phyloP scores from a whole-genome alignment of 2,888 invertebrate genomes.

The Entomobrya proxima region DNA sequence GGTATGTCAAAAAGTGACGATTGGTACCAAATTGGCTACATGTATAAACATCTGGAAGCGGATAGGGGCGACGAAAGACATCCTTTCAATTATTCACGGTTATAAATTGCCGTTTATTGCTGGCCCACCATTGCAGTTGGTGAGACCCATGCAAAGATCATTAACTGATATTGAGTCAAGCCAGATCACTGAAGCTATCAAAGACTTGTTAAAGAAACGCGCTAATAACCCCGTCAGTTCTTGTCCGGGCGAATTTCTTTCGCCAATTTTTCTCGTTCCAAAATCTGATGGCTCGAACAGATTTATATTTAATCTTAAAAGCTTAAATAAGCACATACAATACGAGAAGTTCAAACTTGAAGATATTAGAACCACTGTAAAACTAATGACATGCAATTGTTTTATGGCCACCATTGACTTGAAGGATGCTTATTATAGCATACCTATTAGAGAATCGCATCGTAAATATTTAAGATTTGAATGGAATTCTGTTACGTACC shows the following conservation, averaged over 20 bases:
- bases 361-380: background rate
- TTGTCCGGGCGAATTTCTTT: background rate
- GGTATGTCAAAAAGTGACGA: too few species aligned
- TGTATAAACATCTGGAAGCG: background rate
- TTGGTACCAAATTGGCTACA: background rate
- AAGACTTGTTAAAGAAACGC: too few species aligned
- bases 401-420: background rate
- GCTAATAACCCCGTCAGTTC: too few species aligned
- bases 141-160: background rate
- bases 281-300: background rate
- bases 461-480: slow-evolving; percentile 10
- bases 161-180: background rate
- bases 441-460: background rate
- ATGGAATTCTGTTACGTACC: background rate
- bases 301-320: background rate
- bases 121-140: background rate
- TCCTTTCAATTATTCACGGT: background rate
- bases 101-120: background rate
- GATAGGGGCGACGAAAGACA: background rate
- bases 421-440: background rate
- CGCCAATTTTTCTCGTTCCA: slow-evolving; percentile 1
- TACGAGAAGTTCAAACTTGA: background rate
- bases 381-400: background rate
- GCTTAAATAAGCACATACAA: background rate
- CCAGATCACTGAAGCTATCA: background rate